phyloP scores from a whole-genome alignment of 2,888 invertebrate species.

The Agrotis segetum region DNA sequence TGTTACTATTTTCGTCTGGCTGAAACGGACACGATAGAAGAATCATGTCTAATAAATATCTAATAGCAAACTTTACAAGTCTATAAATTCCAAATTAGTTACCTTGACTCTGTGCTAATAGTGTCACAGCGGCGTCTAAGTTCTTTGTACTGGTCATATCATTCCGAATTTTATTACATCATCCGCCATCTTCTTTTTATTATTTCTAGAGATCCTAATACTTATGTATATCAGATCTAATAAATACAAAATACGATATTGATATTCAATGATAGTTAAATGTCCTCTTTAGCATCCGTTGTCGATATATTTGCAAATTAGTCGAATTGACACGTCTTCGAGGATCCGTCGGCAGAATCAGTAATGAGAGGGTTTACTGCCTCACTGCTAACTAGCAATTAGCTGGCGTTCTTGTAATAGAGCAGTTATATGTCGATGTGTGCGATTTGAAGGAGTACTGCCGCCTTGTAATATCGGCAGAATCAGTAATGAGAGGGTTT shows the following conservation, averaged over 20 bases:
- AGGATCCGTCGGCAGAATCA: conserved; percentile 48
- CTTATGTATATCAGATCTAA: conserved; percentile 25
- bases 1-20: background rate
- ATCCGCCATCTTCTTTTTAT: conserved; percentile 31
- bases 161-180: conserved; percentile 31
- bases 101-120: conserved; percentile 18
- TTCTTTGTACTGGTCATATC: conserved; percentile 1
- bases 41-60: background rate
- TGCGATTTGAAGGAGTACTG: conserved; percentile 22
- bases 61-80: conserved; percentile 4
- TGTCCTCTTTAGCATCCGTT: conserved; percentile 68
- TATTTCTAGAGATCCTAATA: conserved; percentile 23
- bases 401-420: conserved; percentile 50
- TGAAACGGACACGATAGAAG: background rate
- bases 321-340: conserved; percentile 59
- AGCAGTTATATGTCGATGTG: conserved; percentile 37
- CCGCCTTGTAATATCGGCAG: conserved; percentile 17
- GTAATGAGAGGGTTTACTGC: conserved; percentile 46
- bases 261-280: conserved; percentile 51
- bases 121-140: conserved; percentile 12
- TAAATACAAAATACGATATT: conserved; percentile 43
- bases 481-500: too few relatives aligned
- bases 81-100: conserved; percentile 17
- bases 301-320: conserved; percentile 77
- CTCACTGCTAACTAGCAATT: conserved; percentile 59